Percentiles rank a stretch among this genome's conserved stretches.
phyloP scores from a whole-genome alignment of 2,888 invertebrate species.

The Dicycla oo region DNA sequence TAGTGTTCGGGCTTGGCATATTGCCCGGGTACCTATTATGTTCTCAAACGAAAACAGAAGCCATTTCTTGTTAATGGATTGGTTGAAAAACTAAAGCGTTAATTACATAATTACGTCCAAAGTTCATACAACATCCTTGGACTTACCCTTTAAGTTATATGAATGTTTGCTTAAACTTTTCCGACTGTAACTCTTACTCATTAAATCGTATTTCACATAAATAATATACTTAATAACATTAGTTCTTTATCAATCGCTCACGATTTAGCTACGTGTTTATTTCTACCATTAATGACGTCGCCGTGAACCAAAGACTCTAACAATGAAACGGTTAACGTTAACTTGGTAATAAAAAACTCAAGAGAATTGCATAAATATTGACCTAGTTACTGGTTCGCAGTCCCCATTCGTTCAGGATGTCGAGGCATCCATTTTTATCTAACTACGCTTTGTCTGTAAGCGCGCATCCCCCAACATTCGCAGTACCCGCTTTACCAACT shows the following conservation, averaged over 20 bases:
- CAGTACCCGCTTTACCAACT: constrained; percentile 35
- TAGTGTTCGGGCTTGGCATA: constrained; percentile 77
- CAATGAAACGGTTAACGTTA: constrained; percentile 54
- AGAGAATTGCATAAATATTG: constrained; percentile 57
- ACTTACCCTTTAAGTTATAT: constrained; percentile 6
- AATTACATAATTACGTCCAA: constrained; percentile 43
- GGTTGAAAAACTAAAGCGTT: constrained; percentile 60
- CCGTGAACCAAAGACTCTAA: constrained; percentile 34
- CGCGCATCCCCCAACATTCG: constrained; percentile 41
- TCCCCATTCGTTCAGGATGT: constrained; percentile 60
- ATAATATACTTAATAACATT: constrained; percentile 15
- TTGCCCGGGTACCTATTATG: constrained; percentile 76
- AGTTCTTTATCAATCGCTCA: constrained; percentile 40
- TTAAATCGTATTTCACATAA: not conserved
- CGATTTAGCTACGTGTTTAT: constrained; percentile 34
- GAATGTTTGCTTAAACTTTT: constrained; percentile 3
- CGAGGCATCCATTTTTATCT: constrained; percentile 70
- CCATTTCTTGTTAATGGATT: constrained; percentile 75
- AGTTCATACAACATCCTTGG: constrained; percentile 22
- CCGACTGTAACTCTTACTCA: constrained; percentile 3
- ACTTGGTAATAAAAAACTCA: constrained; percentile 51
- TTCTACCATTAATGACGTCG: constrained; percentile 32
- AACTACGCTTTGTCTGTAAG: constrained; percentile 59
- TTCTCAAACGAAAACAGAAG: constrained; percentile 74
- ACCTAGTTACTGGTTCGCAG: constrained; percentile 61